A percentile compares a stretch with the other conserved stretches of the same genome.
These are phyloP conservation scores for Sebastolobus altivelis DNA, from an alignment of 2,797 vertebrate genomes.

Conservation along the genomic window DNA sequence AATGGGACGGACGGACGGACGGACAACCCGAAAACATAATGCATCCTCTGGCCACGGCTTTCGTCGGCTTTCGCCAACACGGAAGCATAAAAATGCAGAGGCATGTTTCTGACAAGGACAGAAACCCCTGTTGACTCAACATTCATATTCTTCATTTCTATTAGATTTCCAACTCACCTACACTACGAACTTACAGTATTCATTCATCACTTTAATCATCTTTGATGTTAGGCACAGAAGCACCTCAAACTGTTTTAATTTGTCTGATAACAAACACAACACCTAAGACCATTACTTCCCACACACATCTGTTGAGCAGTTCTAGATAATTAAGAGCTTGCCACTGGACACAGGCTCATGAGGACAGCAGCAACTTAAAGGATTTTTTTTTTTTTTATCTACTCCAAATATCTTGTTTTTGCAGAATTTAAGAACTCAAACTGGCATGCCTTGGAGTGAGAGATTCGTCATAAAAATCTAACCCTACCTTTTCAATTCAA, in stretches of 20 bases:
- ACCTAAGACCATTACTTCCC: conserved; percentile 1
- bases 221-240: not conserved
- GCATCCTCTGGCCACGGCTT: too few species aligned
- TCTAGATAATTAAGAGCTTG: not conserved
- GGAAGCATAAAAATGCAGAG: too few species aligned
- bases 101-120: not conserved
- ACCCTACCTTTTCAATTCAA: not conserved
- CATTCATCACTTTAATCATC: not conserved
- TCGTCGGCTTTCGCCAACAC: too few species aligned
- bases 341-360: not conserved
- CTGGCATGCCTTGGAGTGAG: not conserved
- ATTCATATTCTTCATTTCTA: not conserved
- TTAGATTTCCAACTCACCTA: not conserved
- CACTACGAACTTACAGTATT: not conserved
- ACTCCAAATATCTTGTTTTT: not conserved
- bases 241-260: not conserved
- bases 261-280: not conserved
- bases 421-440: not conserved
- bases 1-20: too few species aligned
- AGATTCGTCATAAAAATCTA: not conserved
- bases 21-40: too few species aligned
- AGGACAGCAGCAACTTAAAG: not conserved
- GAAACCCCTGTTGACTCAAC: not conserved
- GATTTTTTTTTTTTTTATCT: too few species aligned
- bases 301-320: conserved; percentile 16